Evolutionary conservation across 2,113 vertebrate genomes (phyloP), one percentile per base, ranked within the genome.

Genomic region (Melanotaenia duboulayi): DNA sequence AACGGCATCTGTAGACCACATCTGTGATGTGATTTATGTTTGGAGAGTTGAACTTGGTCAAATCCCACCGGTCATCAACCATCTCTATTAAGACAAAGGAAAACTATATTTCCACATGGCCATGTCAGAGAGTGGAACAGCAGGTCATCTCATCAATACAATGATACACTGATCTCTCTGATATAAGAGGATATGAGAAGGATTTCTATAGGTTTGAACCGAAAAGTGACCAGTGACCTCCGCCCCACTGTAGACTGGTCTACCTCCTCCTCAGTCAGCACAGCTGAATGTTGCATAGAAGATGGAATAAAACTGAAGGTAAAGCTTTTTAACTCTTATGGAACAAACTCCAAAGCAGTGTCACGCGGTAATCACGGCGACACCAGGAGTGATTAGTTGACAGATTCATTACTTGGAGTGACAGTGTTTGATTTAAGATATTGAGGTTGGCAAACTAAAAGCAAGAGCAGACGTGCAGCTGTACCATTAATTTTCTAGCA

Each of bases 401-500:
- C 87, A 90, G 76, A 85, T 90, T 91, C 90, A 90, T 91, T 89
- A 88, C 82, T 84, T 75, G 59, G 78, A 78, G 84, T 87, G 88
- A 84, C 82, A 75, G 62, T 63, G 74, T 75, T 79, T 89, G 90
- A 91, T 90, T 88, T 88, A 90, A 85, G 88, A 87, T 86, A 80
- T 56, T 56, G 72, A 48, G 35, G 71, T 75, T 81, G 78, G 68
- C 57, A 68, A 76, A 76, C 56, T 76, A 72, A 65, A 63, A 74
- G 80, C 67, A 32, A 22, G 65, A 77, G 59, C 5, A 65, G 60
- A 76, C 58, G 25, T 74, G 57, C 44, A 20, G 73, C 84, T 46
- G 35, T 19, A 8, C 68, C 50, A 82, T 87, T 84, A 23, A 84
- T 85, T 85, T 73, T 50, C 71, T 39, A 63, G 39, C 71, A 60